Percentiles rank a stretch among this genome's conserved stretches.
Evolutionary conservation across 2,888 invertebrate species (phyloP).

Genomic region (Plagiodera versicolora): DNA sequence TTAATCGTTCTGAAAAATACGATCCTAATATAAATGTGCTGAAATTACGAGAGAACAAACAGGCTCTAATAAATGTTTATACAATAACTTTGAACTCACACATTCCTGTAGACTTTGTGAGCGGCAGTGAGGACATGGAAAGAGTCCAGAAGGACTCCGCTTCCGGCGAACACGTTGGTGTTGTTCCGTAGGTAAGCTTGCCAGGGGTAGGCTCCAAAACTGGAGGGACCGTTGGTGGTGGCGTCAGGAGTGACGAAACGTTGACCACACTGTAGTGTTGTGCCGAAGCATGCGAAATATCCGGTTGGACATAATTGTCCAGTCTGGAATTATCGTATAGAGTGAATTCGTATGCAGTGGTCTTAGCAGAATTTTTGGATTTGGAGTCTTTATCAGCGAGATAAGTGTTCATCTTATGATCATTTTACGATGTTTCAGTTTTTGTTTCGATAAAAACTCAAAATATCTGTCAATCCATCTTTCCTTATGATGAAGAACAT

Average conservation of each 20-base stretch:
- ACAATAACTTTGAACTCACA: constrained; percentile 36
- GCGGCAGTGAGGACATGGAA: constrained; percentile 73
- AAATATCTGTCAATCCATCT: no score
- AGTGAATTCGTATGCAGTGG: no score
- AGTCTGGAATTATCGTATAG: background rate
- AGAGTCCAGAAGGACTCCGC: constrained; percentile 71
- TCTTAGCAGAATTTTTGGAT: no score
- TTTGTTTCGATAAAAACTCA: no score
- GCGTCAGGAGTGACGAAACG: constrained; percentile 47
- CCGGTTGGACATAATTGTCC: constrained; percentile 42
- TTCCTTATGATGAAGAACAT: no score
- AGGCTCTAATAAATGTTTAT: no score
- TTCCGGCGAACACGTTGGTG: constrained; percentile 62
- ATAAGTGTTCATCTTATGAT: no score
- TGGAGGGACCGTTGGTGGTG: constrained; percentile 60
- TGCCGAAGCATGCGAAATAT: constrained; percentile 42
- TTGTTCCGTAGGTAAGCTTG: constrained; percentile 57
- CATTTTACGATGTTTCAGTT: no score
- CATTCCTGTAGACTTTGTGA: constrained; percentile 61
- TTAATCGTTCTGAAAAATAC: no score
- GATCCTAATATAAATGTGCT: no score
- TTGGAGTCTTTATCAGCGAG: no score
- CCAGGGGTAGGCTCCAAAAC: constrained; percentile 75
- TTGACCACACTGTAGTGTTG: constrained; percentile 53
- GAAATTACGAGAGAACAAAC: no score